Base-by-base conservation (phyloP, 2,888 invertebrate genomes). In the Watsonalla binaria region DNA sequence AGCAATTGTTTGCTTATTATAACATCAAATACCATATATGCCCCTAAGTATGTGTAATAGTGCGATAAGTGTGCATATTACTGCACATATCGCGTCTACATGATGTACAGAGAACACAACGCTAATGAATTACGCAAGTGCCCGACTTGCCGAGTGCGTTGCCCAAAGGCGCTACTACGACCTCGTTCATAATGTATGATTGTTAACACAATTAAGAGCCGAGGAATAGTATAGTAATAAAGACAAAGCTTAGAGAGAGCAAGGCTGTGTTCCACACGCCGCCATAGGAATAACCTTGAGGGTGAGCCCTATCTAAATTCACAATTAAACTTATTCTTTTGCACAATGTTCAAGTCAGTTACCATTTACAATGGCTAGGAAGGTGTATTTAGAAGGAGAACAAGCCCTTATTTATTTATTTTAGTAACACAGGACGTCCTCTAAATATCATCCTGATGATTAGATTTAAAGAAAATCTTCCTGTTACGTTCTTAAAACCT, bases 191-290 rank as follows among this genome's bases (percentile, higher is more conserved):
- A 79, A 78, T 74, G 73, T 78, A 71, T 76, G 76, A 84, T 80
- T 85, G 83, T 86, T 83, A 84, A 75, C 74, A 82, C 80, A 87
- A 83, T 86, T 86, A 84, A 80, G 76, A 77, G 54, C 64, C 65
- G 65, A 68, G 57, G 56, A 65, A 69, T 57, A 58, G 55, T 62
- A 62, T 65, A 65, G 60, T 56, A 70, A 69, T 69, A 70, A 49
- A 74, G 68, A 74, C 76, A 77, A 80, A 81, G 78, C 74, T 66
- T 72, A 66, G 66, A 66, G 68, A 73, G 67, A 77, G 71, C 86
- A 81, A 88, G 86, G 86, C 71, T 79, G 59, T 58, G 57, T 60
- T 54, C 59, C 62, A 61, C 78, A 81, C 78, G 72, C 59, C 65
- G 62, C 74, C 68, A 74, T 73, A 63, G 58, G 58, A 51, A 60